Conservation (phyloP, 1,140 invertebrate genomes). For the Pinna nobilis region DNA sequence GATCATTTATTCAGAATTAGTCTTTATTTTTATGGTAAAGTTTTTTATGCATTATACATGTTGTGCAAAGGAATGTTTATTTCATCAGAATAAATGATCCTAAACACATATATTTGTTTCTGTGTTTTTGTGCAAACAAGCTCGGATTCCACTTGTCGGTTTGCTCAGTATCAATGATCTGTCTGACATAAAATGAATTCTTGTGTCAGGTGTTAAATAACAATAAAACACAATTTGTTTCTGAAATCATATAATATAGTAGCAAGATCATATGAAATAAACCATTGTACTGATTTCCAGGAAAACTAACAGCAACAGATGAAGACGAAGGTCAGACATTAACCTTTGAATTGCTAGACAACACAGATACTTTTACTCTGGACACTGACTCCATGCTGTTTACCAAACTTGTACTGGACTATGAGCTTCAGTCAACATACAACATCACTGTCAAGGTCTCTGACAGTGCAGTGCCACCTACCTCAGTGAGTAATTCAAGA, state of each 20-base stretch:
- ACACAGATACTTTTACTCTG: conserved; percentile 43
- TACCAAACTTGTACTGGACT: conserved; percentile 37
- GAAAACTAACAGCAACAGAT: conserved; percentile 46
- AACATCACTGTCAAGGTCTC: conserved; percentile 39
- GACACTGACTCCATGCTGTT: conserved; percentile 30
- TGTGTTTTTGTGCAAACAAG: too few relatives aligned
- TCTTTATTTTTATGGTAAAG: too few relatives aligned
- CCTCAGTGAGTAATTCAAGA: conserved; percentile 38
- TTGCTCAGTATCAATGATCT: too few relatives aligned
- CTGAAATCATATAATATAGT: too few relatives aligned
- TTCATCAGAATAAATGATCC: too few relatives aligned
- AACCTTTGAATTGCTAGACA: conserved; percentile 44
- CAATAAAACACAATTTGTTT: background rate
- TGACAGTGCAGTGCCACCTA: conserved; percentile 45
- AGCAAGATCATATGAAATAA: too few relatives aligned
- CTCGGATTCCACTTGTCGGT: too few relatives aligned
- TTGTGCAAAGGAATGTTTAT: too few relatives aligned
- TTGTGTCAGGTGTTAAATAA: background rate
- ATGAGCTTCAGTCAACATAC: conserved; percentile 42
- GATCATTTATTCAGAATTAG: too few relatives aligned
- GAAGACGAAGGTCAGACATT: conserved; percentile 43
- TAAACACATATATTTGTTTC: too few relatives aligned
- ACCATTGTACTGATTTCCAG: conserved; percentile 26
- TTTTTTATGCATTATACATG: too few relatives aligned
- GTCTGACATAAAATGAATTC: too few relatives aligned